These are phyloP conservation scores for Gulo gulo DNA, from an alignment of 2,113 vertebrate genomes.

Conservation along the genomic window DNA sequence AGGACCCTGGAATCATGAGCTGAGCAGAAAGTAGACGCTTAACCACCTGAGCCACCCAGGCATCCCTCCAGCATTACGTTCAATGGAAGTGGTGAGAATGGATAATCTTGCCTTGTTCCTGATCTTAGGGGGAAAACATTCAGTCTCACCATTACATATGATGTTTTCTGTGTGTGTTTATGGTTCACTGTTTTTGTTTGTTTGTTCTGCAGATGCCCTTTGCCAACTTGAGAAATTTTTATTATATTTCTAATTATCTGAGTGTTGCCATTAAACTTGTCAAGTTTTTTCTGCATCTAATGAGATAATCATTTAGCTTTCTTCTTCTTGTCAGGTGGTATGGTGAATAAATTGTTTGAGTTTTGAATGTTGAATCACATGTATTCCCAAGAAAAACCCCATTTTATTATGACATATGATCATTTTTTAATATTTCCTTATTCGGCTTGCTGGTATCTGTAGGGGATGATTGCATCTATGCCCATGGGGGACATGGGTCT, in stretches of 20 bases:
- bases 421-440: neutral
- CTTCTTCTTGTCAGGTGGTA: neutral
- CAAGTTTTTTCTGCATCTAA: too few species aligned
- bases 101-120: too few species aligned
- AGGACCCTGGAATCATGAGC: too few species aligned
- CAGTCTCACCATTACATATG: neutral
- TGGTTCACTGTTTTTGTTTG: neutral
- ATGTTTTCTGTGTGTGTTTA: neutral
- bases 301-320: neutral
- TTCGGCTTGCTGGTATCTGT: too few species aligned
- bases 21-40: too few species aligned
- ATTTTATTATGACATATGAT: neutral
- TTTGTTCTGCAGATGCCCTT: neutral
- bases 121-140: neutral
- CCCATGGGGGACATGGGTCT: neutral
- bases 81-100: too few species aligned
- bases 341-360: neutral
- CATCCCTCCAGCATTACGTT: too few species aligned
- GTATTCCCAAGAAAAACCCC: neutral
- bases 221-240: neutral
- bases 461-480: neutral
- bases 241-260: neutral
- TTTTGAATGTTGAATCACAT: neutral
- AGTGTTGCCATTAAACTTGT: neutral
- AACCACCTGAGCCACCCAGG: too few species aligned